Base-by-base conservation (phyloP, 2,888 invertebrate species). In the Melieria crassipennis region DNA sequence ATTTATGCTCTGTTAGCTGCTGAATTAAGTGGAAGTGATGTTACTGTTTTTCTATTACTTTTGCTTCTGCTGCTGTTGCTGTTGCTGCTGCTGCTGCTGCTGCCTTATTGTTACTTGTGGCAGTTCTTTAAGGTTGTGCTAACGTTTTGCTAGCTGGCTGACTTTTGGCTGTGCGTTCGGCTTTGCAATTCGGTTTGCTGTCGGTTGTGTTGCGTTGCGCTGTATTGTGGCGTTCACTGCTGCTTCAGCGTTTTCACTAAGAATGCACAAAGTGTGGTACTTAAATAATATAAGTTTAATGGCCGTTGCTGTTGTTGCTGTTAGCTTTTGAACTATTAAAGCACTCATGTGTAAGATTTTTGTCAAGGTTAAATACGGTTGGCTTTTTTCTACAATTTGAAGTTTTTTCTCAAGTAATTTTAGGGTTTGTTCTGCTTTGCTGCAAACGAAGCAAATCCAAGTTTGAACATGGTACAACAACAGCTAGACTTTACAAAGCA, bases 321-420 rank as follows among this genome's bases (percentile, higher is more conserved):
- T 70, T 75, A 65, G 69, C 74, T 77, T 80, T 77, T 84, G 83
- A 84, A 82, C 83, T 83, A 84, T 83, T 83, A 84, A 84, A 81
- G 81, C 83, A 80, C 82, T 84, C 83, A 83, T 80, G 83, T 84
- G 83, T 83, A 84, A 79, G 81, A 84, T 83, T 83, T 83, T 84
- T 84, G 82, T 83, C 83, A 84, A 83, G 83, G 83, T 84, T 83
- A 83, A 74, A 74, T 13, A 52, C 52, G 43, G 58, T 60, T 16
- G 43, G 55, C 60, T 30, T 30, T 30, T 30, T 30, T 30, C 30
- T 30, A 30, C 52, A 50, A 11, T 10, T 10, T 50, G 10, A 11
- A 2, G 52, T 50, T 50, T n/a, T 50, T 50, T 10, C 52, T 50
- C 52, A 50, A 50, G 52, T 50, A n/a, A 50, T 50, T 10, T 50